phyloP scores from a whole-genome alignment of 2,797 vertebrate species.

The Cyprinodon diabolis region DNA sequence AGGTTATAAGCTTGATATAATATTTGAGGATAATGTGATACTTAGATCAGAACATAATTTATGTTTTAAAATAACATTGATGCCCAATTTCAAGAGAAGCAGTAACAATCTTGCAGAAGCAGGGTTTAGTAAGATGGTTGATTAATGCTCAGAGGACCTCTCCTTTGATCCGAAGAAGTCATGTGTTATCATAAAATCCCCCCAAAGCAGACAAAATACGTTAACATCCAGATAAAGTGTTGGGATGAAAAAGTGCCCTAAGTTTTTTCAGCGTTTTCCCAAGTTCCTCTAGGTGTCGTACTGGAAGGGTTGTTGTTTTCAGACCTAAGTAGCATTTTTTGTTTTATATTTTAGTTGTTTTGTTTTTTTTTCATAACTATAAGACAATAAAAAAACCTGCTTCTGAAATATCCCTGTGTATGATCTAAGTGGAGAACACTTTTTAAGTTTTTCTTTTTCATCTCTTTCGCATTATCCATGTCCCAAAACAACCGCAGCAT shows the following conservation, averaged over 20 bases:
- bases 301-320: constrained; percentile 20
- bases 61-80: not conserved
- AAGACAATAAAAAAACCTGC: constrained; percentile 38
- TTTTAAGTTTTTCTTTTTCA: not conserved
- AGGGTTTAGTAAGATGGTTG: not conserved
- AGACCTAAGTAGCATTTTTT: constrained; percentile 56
- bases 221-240: not conserved
- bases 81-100: not conserved
- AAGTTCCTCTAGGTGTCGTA: constrained; percentile 6
- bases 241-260: not conserved
- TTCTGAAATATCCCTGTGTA: constrained; percentile 14
- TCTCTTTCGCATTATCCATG: not conserved
- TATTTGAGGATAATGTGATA: too few relatives aligned
- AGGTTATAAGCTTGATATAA: too few relatives aligned
- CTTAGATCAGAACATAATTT: not conserved
- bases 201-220: not conserved
- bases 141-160: not conserved
- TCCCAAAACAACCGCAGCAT: not conserved
- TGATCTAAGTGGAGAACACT: not conserved
- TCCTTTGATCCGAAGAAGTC: not conserved
- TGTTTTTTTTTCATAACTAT: constrained; percentile 26
- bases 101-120: too few relatives aligned
- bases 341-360: not conserved
- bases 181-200: not conserved
- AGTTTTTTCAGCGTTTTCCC: not conserved